Base-by-base conservation (phyloP, 2,797 vertebrate genomes). In the Spheniscus humboldti region DNA sequence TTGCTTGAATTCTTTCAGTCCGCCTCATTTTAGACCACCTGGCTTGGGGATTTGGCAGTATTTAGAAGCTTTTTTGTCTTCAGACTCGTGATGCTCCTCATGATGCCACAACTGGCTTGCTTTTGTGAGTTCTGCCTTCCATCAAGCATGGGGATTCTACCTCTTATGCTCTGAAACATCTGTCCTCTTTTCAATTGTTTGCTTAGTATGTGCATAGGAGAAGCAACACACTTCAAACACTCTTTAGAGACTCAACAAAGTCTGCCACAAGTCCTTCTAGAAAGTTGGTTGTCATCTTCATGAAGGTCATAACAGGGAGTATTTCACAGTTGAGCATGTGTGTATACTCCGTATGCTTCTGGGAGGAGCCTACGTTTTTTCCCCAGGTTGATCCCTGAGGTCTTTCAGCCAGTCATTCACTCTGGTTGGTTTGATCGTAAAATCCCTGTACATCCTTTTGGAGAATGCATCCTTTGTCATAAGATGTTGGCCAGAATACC, bases 261-360 rank as follows among this genome's bases (percentile, higher is more conserved):
- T 39, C 39, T 60, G n/a, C 16, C 30, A 59, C 19, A 47, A 41
- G 45, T 31, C 22, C n/a, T 87, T 76, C 43, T 39, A 30, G 67
- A 59, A 84, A 64, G 18, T 48, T 60, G 47, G 11, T 47, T 76
- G 47, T 63, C 43, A 45, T 68, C 55, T 66, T 33, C 17, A 16
- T 55, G 64, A 28, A 68, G 62, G 60, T 80, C 19, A 3, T 68
- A 59, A 45, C 28, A 59, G 24, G 7, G 3, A 9, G 3, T 53
- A 31, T 59, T 73, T 71, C 52, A 50, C 25, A 35, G 6, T 18
- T 67, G 31, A 87, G 30, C 18, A 20, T 1, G 0, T 1, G 0
- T 37, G 28, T 59, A 20, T 64, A 13, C 9, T 64, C 53, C 55
- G 1, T 55, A 6, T 57, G 43, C 48, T 59, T 93, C 33, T 72